These are phyloP conservation scores for Somateria mollissima DNA, from an alignment of 2,797 vertebrate species.

Conservation along the genomic window DNA sequence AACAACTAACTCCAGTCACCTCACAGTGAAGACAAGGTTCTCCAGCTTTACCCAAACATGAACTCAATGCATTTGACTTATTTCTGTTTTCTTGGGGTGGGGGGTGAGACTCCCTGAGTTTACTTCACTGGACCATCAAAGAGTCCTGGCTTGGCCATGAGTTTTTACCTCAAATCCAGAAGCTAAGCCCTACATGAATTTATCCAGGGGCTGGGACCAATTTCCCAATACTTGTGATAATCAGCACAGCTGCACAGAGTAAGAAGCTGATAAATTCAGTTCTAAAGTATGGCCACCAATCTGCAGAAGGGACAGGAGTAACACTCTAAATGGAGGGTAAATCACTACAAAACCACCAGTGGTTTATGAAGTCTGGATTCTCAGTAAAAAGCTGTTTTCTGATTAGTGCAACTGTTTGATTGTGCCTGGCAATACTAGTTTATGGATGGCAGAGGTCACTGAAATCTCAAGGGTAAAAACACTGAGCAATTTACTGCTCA, in stretches of 20 bases:
- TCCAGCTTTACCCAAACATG: not conserved
- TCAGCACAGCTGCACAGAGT: not conserved
- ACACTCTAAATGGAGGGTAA: not conserved
- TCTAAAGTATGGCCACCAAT: not conserved
- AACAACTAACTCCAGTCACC: not conserved
- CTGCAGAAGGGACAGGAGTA: not conserved
- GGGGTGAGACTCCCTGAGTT: not conserved
- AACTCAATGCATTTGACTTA: not conserved
- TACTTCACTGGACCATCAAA: not conserved
- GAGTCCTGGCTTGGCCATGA: not conserved
- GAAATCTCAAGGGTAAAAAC: constrained; percentile 26
- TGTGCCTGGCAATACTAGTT: not conserved
- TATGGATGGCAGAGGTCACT: constrained; percentile 29
- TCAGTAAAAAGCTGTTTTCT: not conserved
- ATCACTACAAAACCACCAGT: not conserved
- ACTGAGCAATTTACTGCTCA: constrained; percentile 30
- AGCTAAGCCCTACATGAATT: not conserved
- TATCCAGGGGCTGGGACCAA: not conserved
- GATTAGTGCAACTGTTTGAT: not conserved
- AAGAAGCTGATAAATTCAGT: not conserved
- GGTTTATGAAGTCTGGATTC: not conserved
- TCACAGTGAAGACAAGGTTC: not conserved
- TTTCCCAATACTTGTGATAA: not conserved
- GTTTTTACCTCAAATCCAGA: not conserved
- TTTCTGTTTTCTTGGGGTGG: not conserved